phyloP scores from a whole-genome alignment of 2,888 invertebrate genomes.

The Incurvaria masculella region DNA sequence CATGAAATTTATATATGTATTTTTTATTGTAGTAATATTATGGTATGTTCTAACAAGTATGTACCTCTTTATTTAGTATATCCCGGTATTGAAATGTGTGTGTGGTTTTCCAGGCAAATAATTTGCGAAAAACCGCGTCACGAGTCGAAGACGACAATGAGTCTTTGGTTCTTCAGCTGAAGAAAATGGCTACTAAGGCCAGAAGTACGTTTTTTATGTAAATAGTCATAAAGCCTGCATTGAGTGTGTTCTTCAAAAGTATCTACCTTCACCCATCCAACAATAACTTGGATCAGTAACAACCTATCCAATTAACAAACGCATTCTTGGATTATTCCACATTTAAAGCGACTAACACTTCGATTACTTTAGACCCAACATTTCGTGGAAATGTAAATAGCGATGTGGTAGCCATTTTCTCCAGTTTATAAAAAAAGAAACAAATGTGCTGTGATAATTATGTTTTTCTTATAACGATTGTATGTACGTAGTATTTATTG shows the following conservation, averaged over 20 bases:
- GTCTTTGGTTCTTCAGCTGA: constrained; percentile 89
- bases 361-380: too few species aligned
- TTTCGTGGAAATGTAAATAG: background rate
- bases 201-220: constrained; percentile 64
- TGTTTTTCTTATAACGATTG: too few species aligned
- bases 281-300: too few species aligned
- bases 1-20: too few species aligned
- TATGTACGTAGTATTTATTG: too few species aligned
- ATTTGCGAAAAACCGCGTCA: constrained; percentile 83
- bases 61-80: background rate
- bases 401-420: constrained; percentile 57
- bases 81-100: background rate
- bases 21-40: too few species aligned
- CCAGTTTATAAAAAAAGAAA: constrained; percentile 39
- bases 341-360: too few species aligned
- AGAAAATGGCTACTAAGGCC: constrained; percentile 91
- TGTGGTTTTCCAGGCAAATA: constrained; percentile 68
- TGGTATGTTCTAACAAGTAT: background rate
- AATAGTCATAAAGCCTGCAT: constrained; percentile 16
- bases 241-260: constrained; percentile 3
- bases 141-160: constrained; percentile 97
- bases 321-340: background rate
- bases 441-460: too few species aligned
- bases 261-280: background rate
- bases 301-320: background rate